A percentile compares a stretch with the other conserved stretches of the same genome.
Conservation (phyloP, 2,888 invertebrate species). For the Drosophila monieri region DNA sequence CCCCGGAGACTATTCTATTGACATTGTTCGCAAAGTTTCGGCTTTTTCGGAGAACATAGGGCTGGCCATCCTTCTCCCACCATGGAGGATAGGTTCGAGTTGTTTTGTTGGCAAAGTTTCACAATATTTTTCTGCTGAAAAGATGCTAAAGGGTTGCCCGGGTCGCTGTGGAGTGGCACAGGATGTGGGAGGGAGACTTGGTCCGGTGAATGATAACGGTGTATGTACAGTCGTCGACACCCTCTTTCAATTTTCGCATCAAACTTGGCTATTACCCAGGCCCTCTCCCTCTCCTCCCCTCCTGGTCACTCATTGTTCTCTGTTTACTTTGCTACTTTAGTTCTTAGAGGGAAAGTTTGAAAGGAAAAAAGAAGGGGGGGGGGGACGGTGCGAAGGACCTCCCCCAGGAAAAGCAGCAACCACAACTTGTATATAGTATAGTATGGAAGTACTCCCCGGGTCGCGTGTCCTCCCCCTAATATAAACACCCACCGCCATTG, state of each 20-base stretch:
- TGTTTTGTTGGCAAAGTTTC: slow-evolving; percentile 49
- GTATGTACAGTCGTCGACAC: slow-evolving; percentile 43
- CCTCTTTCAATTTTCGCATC: slow-evolving; percentile 49
- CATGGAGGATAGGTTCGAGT: slow-evolving; percentile 31
- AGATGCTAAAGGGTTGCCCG: slow-evolving; percentile 41
- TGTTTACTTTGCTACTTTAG: slow-evolving; percentile 68
- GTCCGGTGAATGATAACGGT: slow-evolving; percentile 49
- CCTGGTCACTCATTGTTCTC: slow-evolving; percentile 33
- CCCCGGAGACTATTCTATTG: slow-evolving; percentile 42
- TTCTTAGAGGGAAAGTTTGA: slow-evolving; percentile 56
- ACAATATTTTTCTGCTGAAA: slow-evolving; percentile 48
- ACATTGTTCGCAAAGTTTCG: slow-evolving; percentile 38
- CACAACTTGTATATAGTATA: slow-evolving; percentile 32
- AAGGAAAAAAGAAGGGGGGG: slow-evolving; percentile 10
- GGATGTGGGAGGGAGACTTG: neutral
- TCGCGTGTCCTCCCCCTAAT: slow-evolving; percentile 27
- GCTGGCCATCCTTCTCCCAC: too few species aligned
- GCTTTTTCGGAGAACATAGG: neutral
- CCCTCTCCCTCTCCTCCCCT: neutral
- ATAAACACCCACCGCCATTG: slow-evolving; percentile 7
- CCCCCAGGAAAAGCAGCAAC: slow-evolving; percentile 40
- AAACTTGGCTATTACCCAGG: slow-evolving; percentile 45
- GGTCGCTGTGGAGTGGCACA: neutral
- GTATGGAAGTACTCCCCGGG: slow-evolving; percentile 9
- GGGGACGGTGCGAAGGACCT: neutral